Conservation (phyloP, 2,888 invertebrate genomes). For the Conchocele bisecta region DNA sequence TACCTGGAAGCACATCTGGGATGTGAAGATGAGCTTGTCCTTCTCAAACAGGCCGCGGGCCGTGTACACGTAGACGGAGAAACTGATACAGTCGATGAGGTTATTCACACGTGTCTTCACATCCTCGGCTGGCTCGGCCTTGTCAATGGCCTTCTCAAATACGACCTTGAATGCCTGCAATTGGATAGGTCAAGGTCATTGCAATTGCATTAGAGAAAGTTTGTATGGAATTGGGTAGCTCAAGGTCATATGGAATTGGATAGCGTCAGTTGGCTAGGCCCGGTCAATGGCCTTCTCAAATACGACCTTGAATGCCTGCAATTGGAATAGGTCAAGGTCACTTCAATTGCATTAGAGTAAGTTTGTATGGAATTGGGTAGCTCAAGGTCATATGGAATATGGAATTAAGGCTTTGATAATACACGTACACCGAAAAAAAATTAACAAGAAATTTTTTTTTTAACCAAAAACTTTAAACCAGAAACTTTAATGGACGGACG, state of each 20-base stretch:
- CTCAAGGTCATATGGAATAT: no score
- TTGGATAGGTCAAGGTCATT: not conserved
- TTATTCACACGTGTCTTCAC: constrained; percentile 91
- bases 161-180: constrained; percentile 96
- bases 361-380: no score
- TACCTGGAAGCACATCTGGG: constrained; percentile 98
- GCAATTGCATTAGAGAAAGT: not conserved
- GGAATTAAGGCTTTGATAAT: no score
- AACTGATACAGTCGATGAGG: constrained; percentile 96
- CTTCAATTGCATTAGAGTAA: no score
- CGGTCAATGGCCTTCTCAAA: constrained; percentile 97
- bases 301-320: constrained; percentile 96
- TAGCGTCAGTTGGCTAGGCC: constrained; percentile 92
- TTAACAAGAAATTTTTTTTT: no score
- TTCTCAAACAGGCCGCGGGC: constrained; percentile 97
- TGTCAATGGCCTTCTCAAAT: constrained; percentile 96
- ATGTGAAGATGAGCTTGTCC: constrained; percentile 97
- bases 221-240: not conserved
- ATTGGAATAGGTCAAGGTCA: no score
- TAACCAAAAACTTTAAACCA: no score
- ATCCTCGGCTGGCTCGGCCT: constrained; percentile 91
- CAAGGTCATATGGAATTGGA: no score
- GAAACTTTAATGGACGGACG: no score
- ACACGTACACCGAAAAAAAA: no score
- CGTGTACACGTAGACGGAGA: constrained; percentile 97